phyloP scores from a whole-genome alignment of 2,888 invertebrate genomes.

The Drosophila leonis region DNA sequence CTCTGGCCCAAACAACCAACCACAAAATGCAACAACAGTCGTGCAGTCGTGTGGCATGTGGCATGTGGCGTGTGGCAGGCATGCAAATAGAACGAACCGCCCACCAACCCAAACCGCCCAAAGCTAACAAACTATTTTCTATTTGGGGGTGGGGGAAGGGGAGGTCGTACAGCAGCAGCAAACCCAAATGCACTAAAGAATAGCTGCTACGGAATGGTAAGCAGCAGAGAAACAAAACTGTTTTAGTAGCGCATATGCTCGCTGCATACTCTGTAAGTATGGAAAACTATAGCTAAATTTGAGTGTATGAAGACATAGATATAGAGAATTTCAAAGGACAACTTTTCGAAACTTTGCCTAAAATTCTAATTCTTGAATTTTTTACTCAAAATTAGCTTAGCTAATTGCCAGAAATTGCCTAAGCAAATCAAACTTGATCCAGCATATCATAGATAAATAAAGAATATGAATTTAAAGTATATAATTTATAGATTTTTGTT shows the following conservation, averaged over 20 bases:
- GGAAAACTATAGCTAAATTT: too few relatives aligned
- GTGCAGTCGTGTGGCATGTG: constrained; percentile 57
- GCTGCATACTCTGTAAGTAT: constrained; percentile 10
- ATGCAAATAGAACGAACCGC: constrained; percentile 47
- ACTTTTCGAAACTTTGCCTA: too few relatives aligned
- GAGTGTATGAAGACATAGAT: not conserved
- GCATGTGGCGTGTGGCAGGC: constrained; percentile 33
- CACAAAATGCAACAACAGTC: constrained; percentile 46
- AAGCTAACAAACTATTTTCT: constrained; percentile 2
- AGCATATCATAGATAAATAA: too few relatives aligned
- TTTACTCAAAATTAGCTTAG: not conserved
- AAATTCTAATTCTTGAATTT: too few relatives aligned
- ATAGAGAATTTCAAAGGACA: too few relatives aligned
- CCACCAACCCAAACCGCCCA: constrained; percentile 7
- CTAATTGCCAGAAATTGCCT: too few relatives aligned
- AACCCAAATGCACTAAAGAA: constrained; percentile 24
- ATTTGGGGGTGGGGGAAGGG: not conserved
- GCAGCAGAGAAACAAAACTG: not conserved
- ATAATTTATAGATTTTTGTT: too few relatives aligned
- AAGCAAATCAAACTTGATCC: too few relatives aligned
- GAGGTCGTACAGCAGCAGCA: not conserved
- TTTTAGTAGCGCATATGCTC: not conserved
- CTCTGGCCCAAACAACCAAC: constrained; percentile 9
- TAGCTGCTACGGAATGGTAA: not conserved
- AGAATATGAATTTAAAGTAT: too few relatives aligned